A percentile compares a stretch with the other conserved stretches of the same genome.
Evolutionary conservation across 2,888 invertebrate species (phyloP).

Genomic region (Eupeodes latifasciatus): DNA sequence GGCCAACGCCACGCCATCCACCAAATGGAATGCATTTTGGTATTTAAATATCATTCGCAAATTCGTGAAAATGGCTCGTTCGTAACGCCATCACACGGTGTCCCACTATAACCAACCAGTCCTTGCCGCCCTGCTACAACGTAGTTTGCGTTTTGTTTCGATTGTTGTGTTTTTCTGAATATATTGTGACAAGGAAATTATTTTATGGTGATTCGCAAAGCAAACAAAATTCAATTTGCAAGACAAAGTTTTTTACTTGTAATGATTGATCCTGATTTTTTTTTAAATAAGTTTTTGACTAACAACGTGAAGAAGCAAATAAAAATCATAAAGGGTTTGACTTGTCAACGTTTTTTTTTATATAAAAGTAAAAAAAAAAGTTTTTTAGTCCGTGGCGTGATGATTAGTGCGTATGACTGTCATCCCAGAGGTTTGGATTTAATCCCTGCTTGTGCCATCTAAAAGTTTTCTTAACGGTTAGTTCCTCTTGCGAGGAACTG

Average conservation of each 20-base stretch:
- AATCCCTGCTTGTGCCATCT: no score
- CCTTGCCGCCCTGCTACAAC: neutral
- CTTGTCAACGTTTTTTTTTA: no score
- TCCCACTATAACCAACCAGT: neutral
- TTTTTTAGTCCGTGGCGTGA: no score
- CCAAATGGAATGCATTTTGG: conserved; percentile 59
- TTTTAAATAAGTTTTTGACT: neutral
- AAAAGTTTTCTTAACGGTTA: no score
- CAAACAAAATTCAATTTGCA: conserved; percentile 27
- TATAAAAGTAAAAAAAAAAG: no score
- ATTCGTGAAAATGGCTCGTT: conserved; percentile 44
- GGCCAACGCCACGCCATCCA: conserved; percentile 73
- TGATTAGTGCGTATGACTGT: no score
- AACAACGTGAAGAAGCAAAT: neutral
- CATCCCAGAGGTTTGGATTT: no score
- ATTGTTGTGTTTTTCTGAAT: conserved; percentile 1
- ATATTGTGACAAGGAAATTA: conserved; percentile 47
- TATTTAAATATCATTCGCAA: conserved; percentile 65
- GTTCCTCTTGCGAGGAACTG: no score
- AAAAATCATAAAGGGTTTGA: no score
- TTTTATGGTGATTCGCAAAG: conserved; percentile 12
- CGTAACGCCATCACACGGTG: neutral
- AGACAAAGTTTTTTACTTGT: conserved; percentile 9
- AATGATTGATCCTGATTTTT: neutral
- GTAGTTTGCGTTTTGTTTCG: neutral